Conservation (phyloP, 2,113 vertebrate genomes). For the Donacobius atricapilla region DNA sequence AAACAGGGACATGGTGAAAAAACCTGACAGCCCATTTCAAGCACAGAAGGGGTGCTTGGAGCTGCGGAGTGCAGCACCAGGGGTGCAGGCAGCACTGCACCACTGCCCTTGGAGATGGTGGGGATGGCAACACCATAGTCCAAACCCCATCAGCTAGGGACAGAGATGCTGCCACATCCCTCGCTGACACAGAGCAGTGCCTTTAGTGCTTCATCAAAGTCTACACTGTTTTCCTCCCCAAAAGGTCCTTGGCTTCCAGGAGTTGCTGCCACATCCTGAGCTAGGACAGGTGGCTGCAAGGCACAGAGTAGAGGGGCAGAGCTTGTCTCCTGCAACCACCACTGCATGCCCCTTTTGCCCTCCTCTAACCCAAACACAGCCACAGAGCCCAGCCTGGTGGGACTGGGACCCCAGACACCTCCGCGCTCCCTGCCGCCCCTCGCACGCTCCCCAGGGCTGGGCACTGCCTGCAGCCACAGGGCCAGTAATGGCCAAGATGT, state of each 20-base stretch:
- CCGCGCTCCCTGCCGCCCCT: fast-evolving
- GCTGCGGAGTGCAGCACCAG: not conserved
- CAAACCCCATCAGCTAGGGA: not conserved
- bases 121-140: not conserved
- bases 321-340: not conserved
- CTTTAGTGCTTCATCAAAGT: not conserved
- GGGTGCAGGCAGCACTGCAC: not conserved
- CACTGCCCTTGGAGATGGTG: not conserved
- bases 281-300: not conserved
- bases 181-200: not conserved
- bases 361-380: not conserved
- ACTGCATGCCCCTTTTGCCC: not conserved
- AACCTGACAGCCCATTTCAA: not conserved
- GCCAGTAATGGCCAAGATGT: not conserved
- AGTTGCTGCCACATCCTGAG: not conserved
- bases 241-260: not conserved
- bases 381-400: not conserved
- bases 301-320: not conserved
- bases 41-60: not conserved
- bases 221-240: not conserved
- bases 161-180: not conserved
- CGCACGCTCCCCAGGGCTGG: fast-evolving
- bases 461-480: fast-evolving
- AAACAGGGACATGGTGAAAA: not conserved
- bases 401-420: not conserved